A percentile compares a stretch with the other conserved stretches of the same genome.
These are phyloP conservation scores for Myxocyprinus asiaticus DNA, from an alignment of 2,113 vertebrate genomes.

Conservation along the genomic window DNA sequence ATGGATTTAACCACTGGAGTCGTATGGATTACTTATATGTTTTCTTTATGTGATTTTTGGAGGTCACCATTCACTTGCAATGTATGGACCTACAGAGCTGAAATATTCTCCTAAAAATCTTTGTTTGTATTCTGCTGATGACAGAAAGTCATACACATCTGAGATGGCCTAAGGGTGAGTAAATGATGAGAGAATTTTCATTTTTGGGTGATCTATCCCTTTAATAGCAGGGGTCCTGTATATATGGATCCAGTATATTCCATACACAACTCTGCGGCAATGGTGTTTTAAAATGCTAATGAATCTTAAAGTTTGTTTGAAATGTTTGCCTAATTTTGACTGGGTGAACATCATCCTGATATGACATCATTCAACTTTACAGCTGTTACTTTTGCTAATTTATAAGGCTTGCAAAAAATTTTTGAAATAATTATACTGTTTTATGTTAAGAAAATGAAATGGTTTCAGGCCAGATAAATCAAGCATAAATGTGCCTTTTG, in stretches of 20 bases:
- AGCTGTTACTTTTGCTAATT: background rate
- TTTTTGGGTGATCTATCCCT: background rate
- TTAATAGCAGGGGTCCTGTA: background rate
- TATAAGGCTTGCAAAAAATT: background rate
- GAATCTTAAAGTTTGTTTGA: conserved; percentile 3
- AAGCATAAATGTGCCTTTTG: background rate
- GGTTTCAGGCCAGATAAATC: background rate
- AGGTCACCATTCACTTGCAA: no score
- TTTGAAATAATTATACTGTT: background rate
- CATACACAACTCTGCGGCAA: background rate
- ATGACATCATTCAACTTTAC: background rate
- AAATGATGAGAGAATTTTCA: background rate
- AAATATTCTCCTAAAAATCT: background rate
- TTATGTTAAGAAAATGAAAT: background rate
- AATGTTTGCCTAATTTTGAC: background rate
- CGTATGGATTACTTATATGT: no score
- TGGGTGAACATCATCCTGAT: background rate
- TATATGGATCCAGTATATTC: background rate
- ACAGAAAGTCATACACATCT: background rate
- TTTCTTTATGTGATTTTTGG: no score
- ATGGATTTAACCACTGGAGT: no score
- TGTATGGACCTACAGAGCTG: background rate
- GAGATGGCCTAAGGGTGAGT: background rate
- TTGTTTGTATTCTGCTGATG: background rate
- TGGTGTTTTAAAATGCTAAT: background rate